Percentiles rank a stretch among this genome's conserved stretches.
Evolutionary conservation across 2,888 invertebrate genomes (phyloP).

Genomic region (Gymnocheta viridis): DNA sequence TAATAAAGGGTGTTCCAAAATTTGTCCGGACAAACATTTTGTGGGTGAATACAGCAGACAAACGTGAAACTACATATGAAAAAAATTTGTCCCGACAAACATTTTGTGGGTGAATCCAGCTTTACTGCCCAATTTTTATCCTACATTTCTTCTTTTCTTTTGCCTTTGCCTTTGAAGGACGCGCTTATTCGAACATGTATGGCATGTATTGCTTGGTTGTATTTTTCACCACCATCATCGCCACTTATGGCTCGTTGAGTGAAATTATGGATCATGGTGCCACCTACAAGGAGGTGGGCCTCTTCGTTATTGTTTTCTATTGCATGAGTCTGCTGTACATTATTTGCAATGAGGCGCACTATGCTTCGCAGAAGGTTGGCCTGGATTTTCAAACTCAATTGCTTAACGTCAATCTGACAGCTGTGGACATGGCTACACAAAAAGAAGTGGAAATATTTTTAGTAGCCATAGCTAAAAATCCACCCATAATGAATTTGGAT

Average conservation of each 20-base stretch:
- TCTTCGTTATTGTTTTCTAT: conserved; percentile 88
- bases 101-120: no score
- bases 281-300: conserved; percentile 87
- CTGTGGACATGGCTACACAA: conserved; percentile 86
- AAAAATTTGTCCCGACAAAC: no score
- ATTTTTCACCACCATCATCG: conserved; percentile 88
- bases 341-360: conserved; percentile 89
- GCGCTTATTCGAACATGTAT: conserved; percentile 90
- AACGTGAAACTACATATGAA: no score
- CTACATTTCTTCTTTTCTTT: not conserved
- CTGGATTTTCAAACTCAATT: conserved; percentile 86
- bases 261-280: conserved; percentile 88
- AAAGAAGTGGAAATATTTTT: conserved; percentile 89
- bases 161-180: conserved; percentile 80
- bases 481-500: conserved; percentile 89
- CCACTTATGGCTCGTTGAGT: conserved; percentile 87
- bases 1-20: no score
- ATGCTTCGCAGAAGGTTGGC: conserved; percentile 86
- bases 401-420: conserved; percentile 86
- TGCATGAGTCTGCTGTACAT: conserved; percentile 88
- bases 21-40: no score
- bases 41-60: no score
- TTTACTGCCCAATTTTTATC: no score
- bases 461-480: conserved; percentile 88
- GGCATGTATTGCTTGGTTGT: conserved; percentile 89